Conservation (phyloP, 2,888 invertebrate genomes). For the Euzophera pinguis region DNA sequence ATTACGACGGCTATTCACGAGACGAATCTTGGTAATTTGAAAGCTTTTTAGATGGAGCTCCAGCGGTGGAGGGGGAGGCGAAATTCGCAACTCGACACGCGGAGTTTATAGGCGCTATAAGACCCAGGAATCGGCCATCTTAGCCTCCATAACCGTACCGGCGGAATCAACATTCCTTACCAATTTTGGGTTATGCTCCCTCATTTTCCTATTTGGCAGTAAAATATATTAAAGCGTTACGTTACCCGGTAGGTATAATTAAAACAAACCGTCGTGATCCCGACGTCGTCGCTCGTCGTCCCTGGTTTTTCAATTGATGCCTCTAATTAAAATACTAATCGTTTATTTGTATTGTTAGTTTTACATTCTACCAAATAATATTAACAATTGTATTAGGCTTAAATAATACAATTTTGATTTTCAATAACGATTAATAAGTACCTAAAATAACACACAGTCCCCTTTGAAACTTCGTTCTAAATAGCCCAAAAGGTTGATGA, state of each 20-base stretch:
- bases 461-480: too few relatives aligned
- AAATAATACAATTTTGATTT: too few relatives aligned
- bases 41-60: constrained; percentile 50
- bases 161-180: background rate
- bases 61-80: constrained; percentile 30
- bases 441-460: too few relatives aligned
- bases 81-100: constrained; percentile 63
- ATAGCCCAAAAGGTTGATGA: too few relatives aligned
- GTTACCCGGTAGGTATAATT: constrained; percentile 56
- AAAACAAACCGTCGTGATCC: constrained; percentile 52
- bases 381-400: too few relatives aligned
- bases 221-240: constrained; percentile 30
- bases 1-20: constrained; percentile 59
- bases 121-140: constrained; percentile 59
- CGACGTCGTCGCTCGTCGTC: too few relatives aligned
- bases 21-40: constrained; percentile 65
- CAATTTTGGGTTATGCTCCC: constrained; percentile 12
- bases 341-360: constrained; percentile 56
- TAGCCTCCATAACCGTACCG: constrained; percentile 46
- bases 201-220: constrained; percentile 22
- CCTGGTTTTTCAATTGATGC: constrained; percentile 47
- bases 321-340: constrained; percentile 66
- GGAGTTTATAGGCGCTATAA: constrained; percentile 70
- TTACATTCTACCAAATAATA: constrained; percentile 16
- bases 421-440: too few relatives aligned